These are phyloP conservation scores for Miltochrista miniata DNA, from an alignment of 2,888 invertebrate genomes.

Conservation along the genomic window DNA sequence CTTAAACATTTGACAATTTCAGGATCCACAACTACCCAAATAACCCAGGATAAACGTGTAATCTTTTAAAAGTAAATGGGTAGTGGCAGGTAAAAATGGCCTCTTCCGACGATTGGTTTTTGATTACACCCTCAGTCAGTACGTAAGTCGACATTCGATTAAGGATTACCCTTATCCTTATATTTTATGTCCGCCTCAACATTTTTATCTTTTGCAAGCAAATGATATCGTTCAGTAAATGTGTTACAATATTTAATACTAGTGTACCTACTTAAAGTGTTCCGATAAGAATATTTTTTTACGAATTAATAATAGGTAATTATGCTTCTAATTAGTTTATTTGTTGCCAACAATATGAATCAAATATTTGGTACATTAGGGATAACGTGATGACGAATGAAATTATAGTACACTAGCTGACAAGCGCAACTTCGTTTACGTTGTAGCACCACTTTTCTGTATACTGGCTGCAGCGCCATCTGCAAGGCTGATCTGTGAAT, in stretches of 20 bases:
- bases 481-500: no score
- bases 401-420: no score
- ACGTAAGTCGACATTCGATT: slow-evolving; percentile 33
- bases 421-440: no score
- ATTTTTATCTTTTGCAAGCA: slow-evolving; percentile 21
- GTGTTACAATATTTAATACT: not conserved
- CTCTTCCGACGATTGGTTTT: slow-evolving; percentile 47
- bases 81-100: slow-evolving; percentile 40
- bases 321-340: no score
- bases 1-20: no score
- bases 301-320: no score
- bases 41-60: slow-evolving; percentile 10
- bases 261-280: not conserved
- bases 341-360: no score
- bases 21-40: not conserved
- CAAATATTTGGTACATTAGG: no score
- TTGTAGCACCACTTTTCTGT: no score
- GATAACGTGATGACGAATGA: no score
- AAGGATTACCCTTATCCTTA: slow-evolving; percentile 27
- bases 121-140: slow-evolving; percentile 44
- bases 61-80: slow-evolving; percentile 19
- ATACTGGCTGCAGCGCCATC: no score
- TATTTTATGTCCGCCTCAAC: slow-evolving; percentile 26
- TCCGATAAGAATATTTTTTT: not conserved
- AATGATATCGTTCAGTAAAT: slow-evolving; percentile 10